phyloP scores from a whole-genome alignment of 2,888 invertebrate genomes.

The Byasa hedistus region DNA sequence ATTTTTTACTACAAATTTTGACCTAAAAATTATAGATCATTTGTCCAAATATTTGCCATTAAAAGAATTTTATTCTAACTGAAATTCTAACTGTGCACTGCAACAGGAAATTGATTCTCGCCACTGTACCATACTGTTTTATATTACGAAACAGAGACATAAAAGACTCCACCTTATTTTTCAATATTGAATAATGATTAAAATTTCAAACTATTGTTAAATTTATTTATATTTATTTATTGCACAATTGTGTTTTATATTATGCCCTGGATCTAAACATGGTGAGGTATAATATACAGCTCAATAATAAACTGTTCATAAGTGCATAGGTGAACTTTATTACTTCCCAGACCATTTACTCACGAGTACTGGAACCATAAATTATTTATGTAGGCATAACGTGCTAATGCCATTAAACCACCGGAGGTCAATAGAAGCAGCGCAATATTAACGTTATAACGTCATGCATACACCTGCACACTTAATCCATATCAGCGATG shows the following conservation, averaged over 20 bases:
- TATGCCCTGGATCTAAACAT: no score
- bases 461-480: conserved; percentile 4
- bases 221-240: no score
- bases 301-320: conserved; percentile 8
- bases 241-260: no score
- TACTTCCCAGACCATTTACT: conserved; percentile 15
- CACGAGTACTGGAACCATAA: conserved; percentile 17
- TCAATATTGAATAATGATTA: no score
- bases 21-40: background rate
- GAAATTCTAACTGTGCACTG: conserved; percentile 15
- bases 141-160: conserved; percentile 6
- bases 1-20: background rate
- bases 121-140: conserved; percentile 23
- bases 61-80: background rate
- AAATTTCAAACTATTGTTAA: no score
- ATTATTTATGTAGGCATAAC: conserved; percentile 16
- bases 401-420: conserved; percentile 18
- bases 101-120: conserved; percentile 19
- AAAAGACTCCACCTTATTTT: no score
- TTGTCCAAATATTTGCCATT: background rate
- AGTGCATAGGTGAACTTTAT: conserved; percentile 14
- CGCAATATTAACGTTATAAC: conserved; percentile 4
- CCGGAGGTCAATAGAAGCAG: conserved; percentile 13
- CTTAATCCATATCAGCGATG: background rate
- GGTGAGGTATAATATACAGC: no score